Evolutionary conservation across 30 jellyfish, hydroid and myxozoan species (phyloP).

Genomic region (Turritopsis rubra): DNA sequence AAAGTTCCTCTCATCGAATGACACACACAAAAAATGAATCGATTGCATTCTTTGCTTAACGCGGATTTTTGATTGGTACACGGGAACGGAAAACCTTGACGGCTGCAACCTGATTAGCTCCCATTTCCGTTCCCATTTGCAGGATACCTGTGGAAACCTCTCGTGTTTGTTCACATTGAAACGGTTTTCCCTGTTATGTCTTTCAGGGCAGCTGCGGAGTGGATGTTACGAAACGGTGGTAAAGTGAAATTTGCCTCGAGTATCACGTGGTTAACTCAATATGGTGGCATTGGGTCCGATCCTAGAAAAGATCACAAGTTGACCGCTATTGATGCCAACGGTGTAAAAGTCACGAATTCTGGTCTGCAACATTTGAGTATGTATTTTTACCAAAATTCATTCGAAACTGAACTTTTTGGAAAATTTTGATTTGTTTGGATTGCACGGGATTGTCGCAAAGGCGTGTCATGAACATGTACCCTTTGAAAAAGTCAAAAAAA

Average conservation of each 20-base stretch:
- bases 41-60: not conserved
- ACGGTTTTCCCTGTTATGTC: no score
- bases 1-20: not conserved
- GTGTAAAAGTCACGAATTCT: conserved; percentile 45
- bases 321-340: conserved; percentile 56
- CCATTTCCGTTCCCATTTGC: not conserved
- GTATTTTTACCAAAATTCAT: no score
- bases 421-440: no score
- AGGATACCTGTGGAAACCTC: no score
- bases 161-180: no score
- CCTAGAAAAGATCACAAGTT: conserved; percentile 19
- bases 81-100: no score
- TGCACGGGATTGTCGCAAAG: no score
- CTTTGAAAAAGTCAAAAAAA: no score
- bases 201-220: conserved; percentile 83
- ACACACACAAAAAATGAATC: not conserved
- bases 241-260: conserved; percentile 47
- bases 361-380: conserved; percentile 77
- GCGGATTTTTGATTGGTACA: not conserved
- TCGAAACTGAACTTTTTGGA: no score
- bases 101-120: no score
- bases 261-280: conserved; percentile 38
- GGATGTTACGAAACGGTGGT: conserved; percentile 93
- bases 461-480: no score
- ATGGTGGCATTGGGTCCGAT: conserved; percentile 45